Evolutionary conservation across 2,888 invertebrate genomes (phyloP), one percentile per base, ranked within the genome.

Genomic region (Priapulus caudatus): DNA sequence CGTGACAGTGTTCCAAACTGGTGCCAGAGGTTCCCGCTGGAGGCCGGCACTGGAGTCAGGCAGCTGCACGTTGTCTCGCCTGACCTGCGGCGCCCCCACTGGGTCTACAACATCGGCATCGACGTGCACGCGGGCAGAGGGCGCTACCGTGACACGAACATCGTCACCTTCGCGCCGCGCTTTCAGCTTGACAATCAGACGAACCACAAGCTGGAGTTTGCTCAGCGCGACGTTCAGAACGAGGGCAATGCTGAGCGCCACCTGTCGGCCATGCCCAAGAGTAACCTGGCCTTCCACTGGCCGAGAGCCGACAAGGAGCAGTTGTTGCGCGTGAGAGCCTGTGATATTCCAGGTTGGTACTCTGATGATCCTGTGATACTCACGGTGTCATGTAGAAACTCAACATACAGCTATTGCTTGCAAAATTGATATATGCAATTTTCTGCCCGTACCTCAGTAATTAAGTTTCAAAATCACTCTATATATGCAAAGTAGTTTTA

Each of bases 251-350:
- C 66, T 65, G 56, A 55, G 58, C 50, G n/a, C 46, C 81, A 83
- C 69, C 77, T 90, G 66, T 79, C 81, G 54, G 84, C 90, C 1
- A 81, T 88, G 64, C 81, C 91, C 0, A 85, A 86, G 59, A 89
- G 89, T 67, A 85, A 84, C 69, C 81, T 93, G 73, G 86, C 95
- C 18, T 98, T 92, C 75, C 93, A 98, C 74, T 98, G 97, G 93
- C 86, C 92, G 49, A 80, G 88, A 57, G 79, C 85, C 62, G 93
- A 93, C 67, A 83, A 86, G 59, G 87, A 89, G 64, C 87, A 85
- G 65, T 75, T 91, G 63, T 76, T 97, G 47, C 90, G 92, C 73
- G 85, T 91, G 47, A 79, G 86, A 43, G 77, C 90, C 56, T 75
- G 82, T 56, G 82, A 83, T 61, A 74, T 82, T 2, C 75, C 76